A percentile compares a stretch with the other conserved stretches of the same genome.
These are phyloP conservation scores for Apistogramma diplotaenia DNA, from an alignment of 2,113 vertebrate genomes.

Conservation along the genomic window DNA sequence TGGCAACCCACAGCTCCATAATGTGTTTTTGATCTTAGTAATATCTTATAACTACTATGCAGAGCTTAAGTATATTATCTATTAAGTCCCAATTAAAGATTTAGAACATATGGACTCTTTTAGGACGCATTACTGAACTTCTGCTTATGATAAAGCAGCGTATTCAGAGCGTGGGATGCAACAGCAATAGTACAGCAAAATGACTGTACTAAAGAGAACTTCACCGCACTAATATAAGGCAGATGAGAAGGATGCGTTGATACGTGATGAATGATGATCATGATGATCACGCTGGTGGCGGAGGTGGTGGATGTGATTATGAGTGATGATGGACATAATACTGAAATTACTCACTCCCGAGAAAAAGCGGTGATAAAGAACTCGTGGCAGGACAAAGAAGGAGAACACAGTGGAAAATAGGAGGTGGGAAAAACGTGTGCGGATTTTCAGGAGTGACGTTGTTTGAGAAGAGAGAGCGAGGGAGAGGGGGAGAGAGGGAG, in stretches of 20 bases:
- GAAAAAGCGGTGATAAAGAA: conserved; percentile 1
- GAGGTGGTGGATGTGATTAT: conserved; percentile 23
- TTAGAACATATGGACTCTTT: neutral
- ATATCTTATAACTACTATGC: neutral
- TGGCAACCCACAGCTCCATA: neutral
- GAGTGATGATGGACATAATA: conserved; percentile 37
- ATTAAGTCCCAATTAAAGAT: neutral
- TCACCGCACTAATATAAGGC: neutral
- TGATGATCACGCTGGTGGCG: conserved; percentile 18
- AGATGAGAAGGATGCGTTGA: neutral
- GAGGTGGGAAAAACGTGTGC: neutral
- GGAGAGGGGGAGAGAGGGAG: neutral
- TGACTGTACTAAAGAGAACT: neutral
- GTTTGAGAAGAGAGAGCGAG: conserved; percentile 5
- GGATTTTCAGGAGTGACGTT: conserved; percentile 55
- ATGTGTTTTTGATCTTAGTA: neutral
- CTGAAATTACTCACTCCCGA: conserved; percentile 50
- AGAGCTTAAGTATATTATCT: conserved; percentile 1
- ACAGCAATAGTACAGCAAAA: neutral
- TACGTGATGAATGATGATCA: conserved; percentile 25
- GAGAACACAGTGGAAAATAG: conserved; percentile 21
- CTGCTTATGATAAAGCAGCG: neutral
- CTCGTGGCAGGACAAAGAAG: neutral
- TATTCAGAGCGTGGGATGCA: neutral
- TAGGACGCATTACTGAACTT: neutral